Evolutionary conservation across 2,888 invertebrate genomes (phyloP), one percentile per base, ranked within the genome.

Genomic region (Copidosoma aretas): DNA sequence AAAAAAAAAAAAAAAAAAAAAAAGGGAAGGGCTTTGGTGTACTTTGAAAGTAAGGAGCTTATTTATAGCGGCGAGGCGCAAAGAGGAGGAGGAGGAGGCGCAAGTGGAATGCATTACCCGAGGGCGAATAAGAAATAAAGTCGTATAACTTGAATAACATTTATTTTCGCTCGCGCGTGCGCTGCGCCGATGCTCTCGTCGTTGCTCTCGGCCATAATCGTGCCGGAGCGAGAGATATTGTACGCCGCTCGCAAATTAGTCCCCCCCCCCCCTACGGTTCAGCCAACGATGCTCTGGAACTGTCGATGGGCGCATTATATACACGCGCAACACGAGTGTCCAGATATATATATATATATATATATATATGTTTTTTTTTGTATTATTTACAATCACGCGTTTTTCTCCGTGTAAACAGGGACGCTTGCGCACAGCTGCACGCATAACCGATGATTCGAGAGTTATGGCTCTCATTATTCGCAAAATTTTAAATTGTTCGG

Each of bases 91-190:
- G 32, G 32, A 32, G 32, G 32, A 5, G 8, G 4, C 3, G 32
- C 32, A 32, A 32, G 32, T 32, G 32, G 32, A 32, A 32, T 32
- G 32, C 32, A 32, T 8, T 53, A 61, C 59, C 61, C 51, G 66
- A 52, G 43, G 52, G 57, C 49, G 58, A 61, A n/a, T 25, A 24
- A 65, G 68, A 63, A 70, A 70, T 70, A 63, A 70, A 70, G 65
- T 59, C 63, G 62, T 70, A 66, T 62, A 63, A 54, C 69, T 65
- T 62, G 66, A 70, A 70, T 70, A 70, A 70, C 62, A 57, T 66
- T 70, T 66, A 70, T 70, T 66, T 66, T 62, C 59, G 60, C 49
- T 57, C 46, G 41, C 46, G 46, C 25, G 39, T 49, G 24, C 25
- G 14, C 46, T 25, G 59, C 46, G 17, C 39, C n/a, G 14, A 52